These are phyloP conservation scores for Petrocephalus sullivani DNA, from an alignment of 2,797 vertebrate species.

Conservation along the genomic window DNA sequence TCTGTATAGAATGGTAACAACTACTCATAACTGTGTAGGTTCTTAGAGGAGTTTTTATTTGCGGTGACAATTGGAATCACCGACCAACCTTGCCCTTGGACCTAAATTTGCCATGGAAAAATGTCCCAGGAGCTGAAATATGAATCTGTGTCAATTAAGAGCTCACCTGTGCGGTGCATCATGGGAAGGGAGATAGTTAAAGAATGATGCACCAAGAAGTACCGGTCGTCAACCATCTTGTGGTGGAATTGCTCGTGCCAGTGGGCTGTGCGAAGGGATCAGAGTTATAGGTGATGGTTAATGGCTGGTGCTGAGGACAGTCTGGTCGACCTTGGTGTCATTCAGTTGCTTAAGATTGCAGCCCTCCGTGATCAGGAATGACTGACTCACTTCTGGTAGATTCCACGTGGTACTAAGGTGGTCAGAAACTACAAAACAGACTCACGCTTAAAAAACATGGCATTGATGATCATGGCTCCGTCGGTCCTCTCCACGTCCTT, in stretches of 20 bases:
- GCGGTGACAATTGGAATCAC: background rate
- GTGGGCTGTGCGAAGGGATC: conserved; percentile 64
- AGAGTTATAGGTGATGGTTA: background rate
- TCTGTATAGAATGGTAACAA: background rate
- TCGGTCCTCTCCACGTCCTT: conserved; percentile 86
- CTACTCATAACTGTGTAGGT: background rate
- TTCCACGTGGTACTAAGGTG: background rate
- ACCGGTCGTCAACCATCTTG: conserved; percentile 90
- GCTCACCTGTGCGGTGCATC: conserved; percentile 94
- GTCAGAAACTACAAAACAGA: conserved; percentile 22
- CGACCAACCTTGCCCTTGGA: background rate
- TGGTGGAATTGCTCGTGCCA: conserved; percentile 92
- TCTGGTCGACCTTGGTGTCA: background rate
- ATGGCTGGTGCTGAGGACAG: no score
- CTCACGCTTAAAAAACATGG: conserved; percentile 98
- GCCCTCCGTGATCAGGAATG: background rate
- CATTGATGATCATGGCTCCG: conserved; percentile 86
- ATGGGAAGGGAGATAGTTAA: conserved; percentile 79
- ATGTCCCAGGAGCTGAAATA: background rate
- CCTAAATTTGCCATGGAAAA: background rate
- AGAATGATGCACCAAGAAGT: conserved; percentile 79
- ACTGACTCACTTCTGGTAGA: background rate
- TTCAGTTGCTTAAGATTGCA: background rate
- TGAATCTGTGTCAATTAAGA: background rate
- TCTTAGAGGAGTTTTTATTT: background rate